These are phyloP conservation scores for Drosophila prosaltans DNA, from an alignment of 1,140 invertebrate species.

Conservation along the genomic window DNA sequence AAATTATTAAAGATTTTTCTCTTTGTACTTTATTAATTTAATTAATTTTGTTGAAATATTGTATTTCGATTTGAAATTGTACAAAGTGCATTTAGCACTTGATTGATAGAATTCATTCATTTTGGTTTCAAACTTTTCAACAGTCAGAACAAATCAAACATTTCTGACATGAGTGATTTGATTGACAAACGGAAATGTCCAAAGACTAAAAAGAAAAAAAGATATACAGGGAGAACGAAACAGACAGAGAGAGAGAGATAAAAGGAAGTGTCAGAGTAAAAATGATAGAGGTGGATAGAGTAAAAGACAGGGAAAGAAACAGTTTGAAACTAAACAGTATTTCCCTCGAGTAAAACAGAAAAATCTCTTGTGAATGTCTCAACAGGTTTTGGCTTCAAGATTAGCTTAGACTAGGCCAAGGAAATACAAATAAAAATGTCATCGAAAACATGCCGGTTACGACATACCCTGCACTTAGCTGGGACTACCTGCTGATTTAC, in stretches of 20 bases:
- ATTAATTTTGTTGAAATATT: neutral
- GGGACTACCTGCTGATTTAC: neutral
- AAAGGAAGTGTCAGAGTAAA: neutral
- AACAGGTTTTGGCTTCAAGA: constrained; percentile 51
- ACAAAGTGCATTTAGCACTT: constrained; percentile 10
- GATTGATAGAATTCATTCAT: constrained; percentile 20
- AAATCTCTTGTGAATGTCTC: constrained; percentile 29
- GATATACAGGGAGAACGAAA: neutral
- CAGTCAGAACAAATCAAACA: constrained; percentile 45
- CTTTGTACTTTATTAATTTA: too few relatives aligned
- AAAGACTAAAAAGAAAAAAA: neutral
- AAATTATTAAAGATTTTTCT: too few relatives aligned
- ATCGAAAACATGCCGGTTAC: neutral
- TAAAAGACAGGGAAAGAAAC: constrained; percentile 7
- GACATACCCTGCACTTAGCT: neutral
- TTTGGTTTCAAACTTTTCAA: constrained; percentile 29
- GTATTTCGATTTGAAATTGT: neutral
- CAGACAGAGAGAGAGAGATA: neutral
- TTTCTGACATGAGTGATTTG: constrained; percentile 14
- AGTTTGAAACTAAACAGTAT: neutral
- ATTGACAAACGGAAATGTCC: constrained; percentile 7
- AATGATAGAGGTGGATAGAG: neutral
- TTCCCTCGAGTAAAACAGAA: constrained; percentile 15
- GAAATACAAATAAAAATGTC: constrained; percentile 20
- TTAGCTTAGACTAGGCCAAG: constrained; percentile 26